Conservation (phyloP, 2,888 invertebrate genomes). For the Caenorhabditis auriculariae region DNA sequence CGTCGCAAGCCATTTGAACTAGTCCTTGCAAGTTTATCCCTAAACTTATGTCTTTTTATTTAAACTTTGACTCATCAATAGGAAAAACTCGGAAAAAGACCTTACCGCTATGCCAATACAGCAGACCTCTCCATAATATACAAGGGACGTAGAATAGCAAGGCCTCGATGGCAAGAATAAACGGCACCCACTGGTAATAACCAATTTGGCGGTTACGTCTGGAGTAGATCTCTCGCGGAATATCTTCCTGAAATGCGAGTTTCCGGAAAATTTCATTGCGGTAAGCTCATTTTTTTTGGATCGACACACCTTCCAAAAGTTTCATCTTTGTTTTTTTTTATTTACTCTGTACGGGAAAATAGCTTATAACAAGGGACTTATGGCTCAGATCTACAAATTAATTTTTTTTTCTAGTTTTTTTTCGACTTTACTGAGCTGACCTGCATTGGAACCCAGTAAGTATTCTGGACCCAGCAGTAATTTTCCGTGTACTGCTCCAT, state of each 20-base stretch:
- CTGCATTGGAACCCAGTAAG: constrained; percentile 64
- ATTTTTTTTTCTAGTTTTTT: neutral
- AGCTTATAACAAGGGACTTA: neutral
- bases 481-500: constrained; percentile 65
- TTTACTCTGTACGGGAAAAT: neutral
- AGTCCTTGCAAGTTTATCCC: constrained; percentile 64
- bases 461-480: constrained; percentile 63
- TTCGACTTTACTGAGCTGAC: constrained; percentile 3
- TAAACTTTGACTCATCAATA: neutral
- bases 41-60: constrained; percentile 15
- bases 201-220: constrained; percentile 63
- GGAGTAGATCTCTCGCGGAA: constrained; percentile 63
- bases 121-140: constrained; percentile 62
- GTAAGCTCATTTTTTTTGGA: neutral
- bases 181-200: constrained; percentile 63
- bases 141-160: constrained; percentile 63
- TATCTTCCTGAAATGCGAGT: constrained; percentile 56
- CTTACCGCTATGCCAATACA: constrained; percentile 63
- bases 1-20: constrained; percentile 64
- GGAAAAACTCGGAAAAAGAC: neutral
- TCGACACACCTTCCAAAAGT: too few relatives aligned
- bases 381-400: constrained; percentile 2
- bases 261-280: too few relatives aligned
- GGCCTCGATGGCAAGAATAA: constrained; percentile 63
- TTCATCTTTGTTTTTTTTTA: neutral